phyloP scores from a whole-genome alignment of 2,888 invertebrate species.

The Drosophila nr. fundita region DNA sequence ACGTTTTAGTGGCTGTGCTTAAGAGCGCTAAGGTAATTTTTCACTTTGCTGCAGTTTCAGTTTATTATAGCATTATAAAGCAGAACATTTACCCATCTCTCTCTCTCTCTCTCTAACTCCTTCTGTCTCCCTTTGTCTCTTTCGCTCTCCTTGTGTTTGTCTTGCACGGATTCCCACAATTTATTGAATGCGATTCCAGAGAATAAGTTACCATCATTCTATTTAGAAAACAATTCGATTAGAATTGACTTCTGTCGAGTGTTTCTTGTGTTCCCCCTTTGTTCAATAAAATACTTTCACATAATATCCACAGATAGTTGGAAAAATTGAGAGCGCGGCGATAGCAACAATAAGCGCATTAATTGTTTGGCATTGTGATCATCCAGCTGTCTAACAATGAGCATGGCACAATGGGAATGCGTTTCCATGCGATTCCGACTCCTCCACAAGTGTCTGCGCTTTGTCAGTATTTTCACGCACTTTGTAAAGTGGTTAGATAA shows the following conservation, averaged over 20 bases:
- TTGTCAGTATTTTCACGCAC: conserved; percentile 70
- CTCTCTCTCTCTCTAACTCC: not conserved
- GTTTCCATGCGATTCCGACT: conserved; percentile 61
- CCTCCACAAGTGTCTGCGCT: conserved; percentile 68
- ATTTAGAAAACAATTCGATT: conserved; percentile 82
- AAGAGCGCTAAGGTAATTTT: conserved; percentile 74
- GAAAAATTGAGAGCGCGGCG: conserved; percentile 47
- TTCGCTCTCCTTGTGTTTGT: not conserved
- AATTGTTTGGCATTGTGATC: conserved; percentile 76
- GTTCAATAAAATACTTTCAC: conserved; percentile 66
- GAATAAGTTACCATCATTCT: conserved; percentile 55
- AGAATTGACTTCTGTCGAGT: conserved; percentile 83
- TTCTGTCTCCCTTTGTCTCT: not conserved
- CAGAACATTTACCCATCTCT: conserved; percentile 9
- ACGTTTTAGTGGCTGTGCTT: conserved; percentile 80
- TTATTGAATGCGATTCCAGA: conserved; percentile 62
- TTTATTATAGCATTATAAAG: conserved; percentile 70
- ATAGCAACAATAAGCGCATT: conserved; percentile 74
- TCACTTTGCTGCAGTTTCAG: conserved; percentile 73
- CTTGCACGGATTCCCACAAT: conserved; percentile 67
- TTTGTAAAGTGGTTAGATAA: conserved; percentile 81
- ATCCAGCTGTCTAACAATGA: conserved; percentile 54
- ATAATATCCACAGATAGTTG: conserved; percentile 40
- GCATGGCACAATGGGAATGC: conserved; percentile 56
- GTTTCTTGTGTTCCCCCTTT: conserved; percentile 24